Evolutionary conservation across 2,888 invertebrate genomes (phyloP).

Genomic region (Achlya flavicornis): DNA sequence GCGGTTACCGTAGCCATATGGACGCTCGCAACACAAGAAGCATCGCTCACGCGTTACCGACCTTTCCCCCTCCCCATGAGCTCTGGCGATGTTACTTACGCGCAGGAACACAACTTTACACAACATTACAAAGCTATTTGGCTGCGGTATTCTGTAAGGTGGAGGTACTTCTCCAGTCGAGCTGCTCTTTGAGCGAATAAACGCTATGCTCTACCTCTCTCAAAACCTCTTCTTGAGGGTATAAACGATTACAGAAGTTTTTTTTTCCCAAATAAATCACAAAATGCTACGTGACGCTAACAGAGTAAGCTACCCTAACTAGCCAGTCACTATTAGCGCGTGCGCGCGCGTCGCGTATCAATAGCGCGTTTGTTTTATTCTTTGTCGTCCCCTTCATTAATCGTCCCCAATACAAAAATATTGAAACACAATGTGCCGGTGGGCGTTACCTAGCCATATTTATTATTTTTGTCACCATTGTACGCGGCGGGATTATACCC

Average conservation of each 20-base stretch:
- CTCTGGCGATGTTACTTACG: too few relatives aligned
- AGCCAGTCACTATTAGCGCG: conserved; percentile 14
- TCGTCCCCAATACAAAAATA: conserved; percentile 73
- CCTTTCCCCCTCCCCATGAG: too few relatives aligned
- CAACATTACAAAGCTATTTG: too few relatives aligned
- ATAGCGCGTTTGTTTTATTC: conserved; percentile 70
- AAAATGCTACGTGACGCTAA: conserved; percentile 22
- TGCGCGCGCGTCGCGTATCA: conserved; percentile 48
- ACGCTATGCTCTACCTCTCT: too few relatives aligned
- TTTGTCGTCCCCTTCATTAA: conserved; percentile 68
- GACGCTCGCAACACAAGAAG: too few relatives aligned
- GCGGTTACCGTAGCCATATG: too few relatives aligned
- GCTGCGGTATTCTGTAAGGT: too few relatives aligned
- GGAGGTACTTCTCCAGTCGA: too few relatives aligned
- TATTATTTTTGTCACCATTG: conserved; percentile 83
- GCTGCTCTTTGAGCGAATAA: too few relatives aligned
- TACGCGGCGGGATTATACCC: conserved; percentile 72
- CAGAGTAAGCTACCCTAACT: conserved; percentile 30
- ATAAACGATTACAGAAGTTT: neutral
- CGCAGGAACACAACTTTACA: too few relatives aligned
- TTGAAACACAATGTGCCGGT: conserved; percentile 68
- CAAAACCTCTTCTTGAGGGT: too few relatives aligned
- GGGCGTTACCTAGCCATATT: conserved; percentile 73
- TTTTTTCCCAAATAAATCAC: conserved; percentile 21
- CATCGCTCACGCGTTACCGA: too few relatives aligned